Evolutionary conservation across 2,888 invertebrate genomes (phyloP).

Genomic region (Melinaea marsaeus): DNA sequence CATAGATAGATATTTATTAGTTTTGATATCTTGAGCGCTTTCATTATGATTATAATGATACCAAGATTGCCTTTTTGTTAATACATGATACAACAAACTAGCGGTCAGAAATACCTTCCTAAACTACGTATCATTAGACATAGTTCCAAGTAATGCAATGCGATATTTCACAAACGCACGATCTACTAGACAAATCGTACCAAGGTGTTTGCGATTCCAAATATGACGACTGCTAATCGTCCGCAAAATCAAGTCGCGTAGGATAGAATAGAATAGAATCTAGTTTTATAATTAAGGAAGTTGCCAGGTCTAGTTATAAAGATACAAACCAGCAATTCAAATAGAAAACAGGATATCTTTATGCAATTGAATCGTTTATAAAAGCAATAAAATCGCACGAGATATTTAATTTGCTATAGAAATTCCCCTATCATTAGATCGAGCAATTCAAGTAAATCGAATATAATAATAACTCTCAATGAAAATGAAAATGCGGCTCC

Average conservation of each 20-base stretch:
- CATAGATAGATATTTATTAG: neutral
- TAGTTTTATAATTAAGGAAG: conserved; percentile 2
- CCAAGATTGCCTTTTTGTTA: neutral
- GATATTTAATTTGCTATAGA: no score
- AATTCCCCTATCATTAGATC: no score
- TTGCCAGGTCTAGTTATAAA: neutral
- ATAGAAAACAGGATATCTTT: conserved; percentile 5
- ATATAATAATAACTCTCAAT: neutral
- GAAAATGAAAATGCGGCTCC: neutral
- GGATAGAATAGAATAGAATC: neutral
- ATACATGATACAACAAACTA: neutral
- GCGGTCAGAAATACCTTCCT: neutral
- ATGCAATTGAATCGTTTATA: neutral
- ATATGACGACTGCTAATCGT: no score
- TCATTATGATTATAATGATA: neutral
- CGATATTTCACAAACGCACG: conserved; percentile 2
- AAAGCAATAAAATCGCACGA: neutral
- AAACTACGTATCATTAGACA: neutral
- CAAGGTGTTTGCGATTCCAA: neutral
- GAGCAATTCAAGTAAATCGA: neutral
- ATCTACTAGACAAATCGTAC: neutral
- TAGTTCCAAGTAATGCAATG: neutral
- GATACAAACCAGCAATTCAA: neutral
- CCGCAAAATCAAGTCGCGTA: neutral
- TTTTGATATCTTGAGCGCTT: neutral